These are phyloP conservation scores for Ptychadena robeensis DNA, from an alignment of 2,797 vertebrate genomes.

Conservation along the genomic window DNA sequence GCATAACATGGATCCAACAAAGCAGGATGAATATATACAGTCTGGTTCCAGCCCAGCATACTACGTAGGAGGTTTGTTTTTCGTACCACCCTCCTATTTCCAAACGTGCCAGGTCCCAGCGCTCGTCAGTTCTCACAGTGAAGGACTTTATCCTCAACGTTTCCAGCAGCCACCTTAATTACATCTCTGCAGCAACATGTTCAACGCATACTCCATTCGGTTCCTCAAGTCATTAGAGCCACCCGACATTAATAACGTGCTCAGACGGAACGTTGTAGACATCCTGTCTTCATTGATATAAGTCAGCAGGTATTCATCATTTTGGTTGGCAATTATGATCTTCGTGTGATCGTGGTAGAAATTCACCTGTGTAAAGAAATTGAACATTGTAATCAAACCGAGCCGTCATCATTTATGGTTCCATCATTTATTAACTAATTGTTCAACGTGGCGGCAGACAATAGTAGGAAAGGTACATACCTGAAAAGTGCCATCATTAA, in stretches of 20 bases:
- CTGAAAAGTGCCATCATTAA: constrained; percentile 98
- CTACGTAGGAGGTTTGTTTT: constrained; percentile 65
- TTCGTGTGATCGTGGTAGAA: constrained; percentile 99
- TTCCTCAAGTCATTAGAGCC: constrained; percentile 88
- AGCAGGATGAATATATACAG: constrained; percentile 64
- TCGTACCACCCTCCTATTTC: constrained; percentile 77
- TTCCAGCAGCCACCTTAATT: constrained; percentile 77
- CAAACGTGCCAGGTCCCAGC: constrained; percentile 70
- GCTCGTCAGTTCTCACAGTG: constrained; percentile 69
- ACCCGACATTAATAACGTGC: constrained; percentile 85
- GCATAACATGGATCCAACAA: constrained; percentile 68
- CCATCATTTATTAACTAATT: not conserved
- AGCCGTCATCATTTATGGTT: no score
- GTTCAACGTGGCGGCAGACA: no score
- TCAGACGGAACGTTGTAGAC: constrained; percentile 89
- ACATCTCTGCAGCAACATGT: constrained; percentile 94
- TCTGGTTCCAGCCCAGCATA: constrained; percentile 85
- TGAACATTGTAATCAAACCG: not conserved
- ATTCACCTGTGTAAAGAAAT: constrained; percentile 83
- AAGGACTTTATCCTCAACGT: constrained; percentile 68
- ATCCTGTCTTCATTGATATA: constrained; percentile 97
- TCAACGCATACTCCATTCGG: constrained; percentile 94
- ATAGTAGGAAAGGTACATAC: constrained; percentile 73
- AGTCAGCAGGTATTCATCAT: constrained; percentile 90
- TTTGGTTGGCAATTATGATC: constrained; percentile 93